A percentile compares a stretch with the other conserved stretches of the same genome.
Evolutionary conservation across 2,797 vertebrate species (phyloP).

Genomic region (Gymnodraco acuticeps): DNA sequence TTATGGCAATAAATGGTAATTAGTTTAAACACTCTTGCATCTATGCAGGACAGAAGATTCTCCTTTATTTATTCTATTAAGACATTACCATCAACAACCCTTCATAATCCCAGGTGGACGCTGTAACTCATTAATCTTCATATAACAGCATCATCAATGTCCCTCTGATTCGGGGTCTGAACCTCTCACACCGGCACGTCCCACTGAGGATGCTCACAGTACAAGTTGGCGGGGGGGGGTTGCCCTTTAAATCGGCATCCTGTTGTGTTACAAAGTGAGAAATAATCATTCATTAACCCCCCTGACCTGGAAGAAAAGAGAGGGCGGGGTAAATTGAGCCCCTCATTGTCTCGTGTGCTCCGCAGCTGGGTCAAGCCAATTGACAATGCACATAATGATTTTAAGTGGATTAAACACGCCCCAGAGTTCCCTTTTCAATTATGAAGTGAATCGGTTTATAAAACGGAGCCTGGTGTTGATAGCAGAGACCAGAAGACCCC

Average conservation of each 20-base stretch:
- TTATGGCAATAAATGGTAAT: neutral
- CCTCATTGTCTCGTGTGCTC: conserved; percentile 68
- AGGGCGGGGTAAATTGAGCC: conserved; percentile 50
- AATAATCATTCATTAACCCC: conserved; percentile 91
- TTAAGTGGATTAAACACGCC: conserved; percentile 88
- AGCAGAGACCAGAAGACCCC: conserved; percentile 59
- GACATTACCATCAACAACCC: neutral
- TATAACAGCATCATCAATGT: conserved; percentile 38
- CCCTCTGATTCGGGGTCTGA: conserved; percentile 31
- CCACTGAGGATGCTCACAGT: conserved; percentile 45
- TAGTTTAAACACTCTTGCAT: conserved; percentile 7
- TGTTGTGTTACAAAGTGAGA: conserved; percentile 87
- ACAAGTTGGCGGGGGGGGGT: neutral
- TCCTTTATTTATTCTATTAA: conserved; percentile 13
- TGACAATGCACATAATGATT: conserved; percentile 86
- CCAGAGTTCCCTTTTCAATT: conserved; percentile 86
- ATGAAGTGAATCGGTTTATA: conserved; percentile 80
- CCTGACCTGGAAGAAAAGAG: conserved; percentile 61
- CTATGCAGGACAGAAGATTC: neutral
- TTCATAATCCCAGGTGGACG: conserved; percentile 18
- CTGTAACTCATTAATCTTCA: conserved; percentile 46
- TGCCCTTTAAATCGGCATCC: conserved; percentile 77
- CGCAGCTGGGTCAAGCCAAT: conserved; percentile 84
- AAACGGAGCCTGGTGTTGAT: conserved; percentile 68
- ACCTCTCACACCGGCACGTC: conserved; percentile 23